Evolutionary conservation across 2,888 invertebrate species (phyloP).

Genomic region (Dendrolimus houi): DNA sequence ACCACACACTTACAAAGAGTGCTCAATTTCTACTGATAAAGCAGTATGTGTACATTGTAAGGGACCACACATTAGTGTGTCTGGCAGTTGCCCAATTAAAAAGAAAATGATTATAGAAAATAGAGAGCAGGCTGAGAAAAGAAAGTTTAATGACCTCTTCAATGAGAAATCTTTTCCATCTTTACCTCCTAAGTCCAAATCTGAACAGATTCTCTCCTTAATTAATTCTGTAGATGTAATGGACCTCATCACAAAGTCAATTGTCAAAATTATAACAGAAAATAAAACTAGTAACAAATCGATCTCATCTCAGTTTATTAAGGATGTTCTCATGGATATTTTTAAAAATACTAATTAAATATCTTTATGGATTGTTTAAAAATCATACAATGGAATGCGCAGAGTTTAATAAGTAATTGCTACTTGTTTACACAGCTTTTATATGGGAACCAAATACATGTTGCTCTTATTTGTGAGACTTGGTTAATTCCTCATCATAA

Average conservation of each 20-base stretch:
- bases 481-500: conserved; percentile 4
- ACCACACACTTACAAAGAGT: too few species aligned
- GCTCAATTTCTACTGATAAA: too few species aligned
- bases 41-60: too few species aligned
- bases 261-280: background rate
- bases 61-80: too few species aligned
- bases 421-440: conserved; percentile 3
- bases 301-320: conserved; percentile 2
- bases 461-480: background rate
- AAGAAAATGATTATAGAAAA: too few species aligned
- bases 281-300: too few species aligned
- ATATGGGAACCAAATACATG: background rate
- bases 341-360: background rate
- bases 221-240: too few species aligned
- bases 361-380: conserved; percentile 4
- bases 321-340: background rate
- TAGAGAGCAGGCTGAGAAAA: too few species aligned
- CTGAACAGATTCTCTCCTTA: background rate
- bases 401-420: conserved; percentile 4
- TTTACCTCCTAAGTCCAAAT: background rate
- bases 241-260: background rate
- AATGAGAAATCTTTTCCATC: conserved; percentile 1
- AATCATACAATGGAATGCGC: conserved; percentile 8
- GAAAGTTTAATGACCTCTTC: too few species aligned
- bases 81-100: too few species aligned